Percentiles rank a stretch among this genome's conserved stretches.
These are phyloP conservation scores for Ochotona curzoniae DNA, from an alignment of 2,113 vertebrate genomes.

Conservation along the genomic window DNA sequence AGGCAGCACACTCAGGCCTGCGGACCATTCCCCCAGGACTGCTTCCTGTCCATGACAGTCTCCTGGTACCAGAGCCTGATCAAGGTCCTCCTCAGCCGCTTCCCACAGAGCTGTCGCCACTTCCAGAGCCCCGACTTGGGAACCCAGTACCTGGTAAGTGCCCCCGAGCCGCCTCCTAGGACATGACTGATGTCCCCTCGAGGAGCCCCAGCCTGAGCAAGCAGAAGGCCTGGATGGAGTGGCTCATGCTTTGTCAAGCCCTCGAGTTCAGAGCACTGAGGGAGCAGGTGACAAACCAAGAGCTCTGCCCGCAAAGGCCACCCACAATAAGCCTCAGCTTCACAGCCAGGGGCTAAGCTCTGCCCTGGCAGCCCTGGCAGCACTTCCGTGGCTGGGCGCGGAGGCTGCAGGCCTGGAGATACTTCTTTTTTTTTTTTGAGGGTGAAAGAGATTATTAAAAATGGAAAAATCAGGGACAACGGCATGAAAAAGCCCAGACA, in stretches of 20 bases:
- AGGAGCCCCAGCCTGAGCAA: neutral
- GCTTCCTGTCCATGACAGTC: conserved; percentile 97
- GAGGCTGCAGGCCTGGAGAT: neutral
- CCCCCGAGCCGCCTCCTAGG: neutral
- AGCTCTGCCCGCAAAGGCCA: neutral
- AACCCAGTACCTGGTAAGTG: conserved; percentile 96
- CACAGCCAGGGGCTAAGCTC: neutral
- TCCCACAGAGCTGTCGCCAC: conserved; percentile 98
- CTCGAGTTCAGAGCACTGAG: neutral
- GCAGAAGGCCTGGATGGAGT: neutral
- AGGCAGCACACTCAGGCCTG: neutral
- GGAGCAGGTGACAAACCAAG: neutral
- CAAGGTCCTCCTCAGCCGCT: conserved; percentile 95
- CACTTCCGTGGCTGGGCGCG: neutral
- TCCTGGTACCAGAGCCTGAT: conserved; percentile 99
- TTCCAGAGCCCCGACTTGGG: conserved; percentile 93
- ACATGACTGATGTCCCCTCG: neutral
- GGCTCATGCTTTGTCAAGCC: neutral
- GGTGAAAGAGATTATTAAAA: too few relatives aligned
- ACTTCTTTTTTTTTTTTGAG: too few relatives aligned
- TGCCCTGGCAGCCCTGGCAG: neutral
- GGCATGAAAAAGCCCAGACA: too few relatives aligned
- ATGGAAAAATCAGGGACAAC: too few relatives aligned
- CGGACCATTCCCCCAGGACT: conserved; percentile 87
- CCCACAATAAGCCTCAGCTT: neutral